A percentile compares a stretch with the other conserved stretches of the same genome.
Conservation (phyloP, 2,888 invertebrate species). For the Macaria liturata region DNA sequence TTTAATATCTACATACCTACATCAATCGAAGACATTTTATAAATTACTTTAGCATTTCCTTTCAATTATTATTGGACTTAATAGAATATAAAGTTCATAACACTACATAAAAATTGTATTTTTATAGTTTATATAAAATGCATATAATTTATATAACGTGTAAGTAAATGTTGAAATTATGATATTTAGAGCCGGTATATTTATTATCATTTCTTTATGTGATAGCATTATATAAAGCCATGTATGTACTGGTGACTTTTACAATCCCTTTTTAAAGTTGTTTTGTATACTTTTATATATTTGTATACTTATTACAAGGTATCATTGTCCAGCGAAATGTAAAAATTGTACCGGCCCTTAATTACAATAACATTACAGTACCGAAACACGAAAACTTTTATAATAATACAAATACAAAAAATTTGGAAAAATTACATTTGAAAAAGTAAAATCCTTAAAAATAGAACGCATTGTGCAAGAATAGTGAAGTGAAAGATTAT, state of each 20-base stretch:
- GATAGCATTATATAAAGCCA: too few relatives aligned
- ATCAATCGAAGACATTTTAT: slow-evolving; percentile 24
- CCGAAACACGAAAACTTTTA: slow-evolving; percentile 5
- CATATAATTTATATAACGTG: slow-evolving; percentile 18
- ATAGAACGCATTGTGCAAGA: slow-evolving; percentile 26
- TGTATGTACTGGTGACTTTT: too few relatives aligned
- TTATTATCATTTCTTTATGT: neutral
- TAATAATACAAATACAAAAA: slow-evolving; percentile 8
- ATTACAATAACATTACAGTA: neutral
- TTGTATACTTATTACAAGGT: too few relatives aligned
- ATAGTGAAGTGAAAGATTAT: slow-evolving; percentile 29
- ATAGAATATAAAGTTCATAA: slow-evolving; percentile 24
- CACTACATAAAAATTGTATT: slow-evolving; percentile 17
- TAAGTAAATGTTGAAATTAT: slow-evolving; percentile 16
- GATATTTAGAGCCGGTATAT: slow-evolving; percentile 15
- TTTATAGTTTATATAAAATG: slow-evolving; percentile 26
- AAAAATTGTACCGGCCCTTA: slow-evolving; percentile 5
- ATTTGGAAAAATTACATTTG: slow-evolving; percentile 12
- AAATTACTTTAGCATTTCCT: slow-evolving; percentile 15
- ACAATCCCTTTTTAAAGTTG: too few relatives aligned
- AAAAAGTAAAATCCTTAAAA: slow-evolving; percentile 19
- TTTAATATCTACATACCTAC: slow-evolving; percentile 30
- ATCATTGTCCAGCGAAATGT: too few relatives aligned
- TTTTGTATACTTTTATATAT: too few relatives aligned
- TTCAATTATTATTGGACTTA: slow-evolving; percentile 14